Base-by-base conservation (phyloP, 2,797 vertebrate species). In the Oreochromis mossambicus region DNA sequence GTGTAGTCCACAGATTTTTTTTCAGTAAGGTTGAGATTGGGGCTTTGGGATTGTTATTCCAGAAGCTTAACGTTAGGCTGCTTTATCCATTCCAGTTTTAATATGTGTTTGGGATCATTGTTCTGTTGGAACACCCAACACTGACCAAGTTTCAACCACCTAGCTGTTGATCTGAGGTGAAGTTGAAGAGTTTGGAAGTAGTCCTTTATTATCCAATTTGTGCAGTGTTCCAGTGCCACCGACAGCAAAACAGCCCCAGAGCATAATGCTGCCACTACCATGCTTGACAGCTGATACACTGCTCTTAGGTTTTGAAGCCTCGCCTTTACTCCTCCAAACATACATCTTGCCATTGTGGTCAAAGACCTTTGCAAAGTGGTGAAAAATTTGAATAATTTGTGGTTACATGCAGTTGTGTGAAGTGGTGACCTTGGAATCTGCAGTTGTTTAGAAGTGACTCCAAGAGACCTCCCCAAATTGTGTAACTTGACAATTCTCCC, bases 51-150 rank as follows among this genome's bases (percentile, higher is more conserved):
- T 61, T 2, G 1, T 61, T 29, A 61, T 61, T 61, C 5, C 29
- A 61, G 0, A 10, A 34, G 56, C 15, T 6, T 61, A 61, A 61
- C 1, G 56, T 58, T 61, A 61, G 56, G 26, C 56, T 61, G 29
- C 56, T 34, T 58, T 4, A 58, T 58, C 56, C 56, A 54, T 3
- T 54, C 21, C 21, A 54, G 21, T 54, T 54, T 54, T 54, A 1
- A 19, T 21, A 11, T 34, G 29, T 3, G 56, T 4, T 34, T 61
- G 29, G 56, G 56, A 61, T 61, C 29, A 61, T 61, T 58, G 55
- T 0, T 61, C 15, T 61, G 9, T 0, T 61, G 3, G 56, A 34
- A 58, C 55, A 58, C 29, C 8, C 29, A 61, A 34, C 56, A 34
- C 29, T 34, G 15, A 61, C 56, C 2, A 34, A 0, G 29, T 61